Evolutionary conservation across 2,888 invertebrate genomes (phyloP).

Genomic region (Melanostoma scalare): DNA sequence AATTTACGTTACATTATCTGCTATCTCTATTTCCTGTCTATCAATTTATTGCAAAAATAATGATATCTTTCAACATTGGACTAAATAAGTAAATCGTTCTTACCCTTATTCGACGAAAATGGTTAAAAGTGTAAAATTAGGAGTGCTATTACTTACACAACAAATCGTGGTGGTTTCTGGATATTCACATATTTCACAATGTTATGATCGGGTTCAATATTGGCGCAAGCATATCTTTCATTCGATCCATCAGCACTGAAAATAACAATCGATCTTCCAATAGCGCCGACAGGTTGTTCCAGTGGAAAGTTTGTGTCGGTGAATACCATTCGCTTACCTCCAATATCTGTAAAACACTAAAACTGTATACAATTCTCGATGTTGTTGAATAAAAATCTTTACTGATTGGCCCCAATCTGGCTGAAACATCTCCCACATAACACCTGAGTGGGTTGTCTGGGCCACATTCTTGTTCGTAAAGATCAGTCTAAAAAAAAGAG

Average conservation of each 20-base stretch:
- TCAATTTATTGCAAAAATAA: too few species aligned
- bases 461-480: slow-evolving; percentile 94
- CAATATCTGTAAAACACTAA: slow-evolving; percentile 84
- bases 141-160: slow-evolving; percentile 85
- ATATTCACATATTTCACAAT: slow-evolving; percentile 95
- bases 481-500: slow-evolving; percentile 85
- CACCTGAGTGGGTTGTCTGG: slow-evolving; percentile 94
- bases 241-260: slow-evolving; percentile 88
- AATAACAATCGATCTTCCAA: slow-evolving; percentile 93
- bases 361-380: neutral
- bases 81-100: too few species aligned
- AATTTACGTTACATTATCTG: too few species aligned
- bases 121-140: neutral
- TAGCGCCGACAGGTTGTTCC: slow-evolving; percentile 88
- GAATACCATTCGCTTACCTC: slow-evolving; percentile 89
- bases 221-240: slow-evolving; percentile 93
- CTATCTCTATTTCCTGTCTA: too few species aligned
- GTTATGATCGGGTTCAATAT: slow-evolving; percentile 94
- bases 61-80: too few species aligned
- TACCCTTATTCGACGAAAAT: neutral
- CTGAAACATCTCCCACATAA: slow-evolving; percentile 94
- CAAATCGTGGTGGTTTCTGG: slow-evolving; percentile 93
- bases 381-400: slow-evolving; percentile 67
- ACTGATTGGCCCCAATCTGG: slow-evolving; percentile 91
- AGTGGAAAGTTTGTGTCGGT: slow-evolving; percentile 94